Conservation (phyloP, 2,888 invertebrate species). For the Ochropacha duplaris region DNA sequence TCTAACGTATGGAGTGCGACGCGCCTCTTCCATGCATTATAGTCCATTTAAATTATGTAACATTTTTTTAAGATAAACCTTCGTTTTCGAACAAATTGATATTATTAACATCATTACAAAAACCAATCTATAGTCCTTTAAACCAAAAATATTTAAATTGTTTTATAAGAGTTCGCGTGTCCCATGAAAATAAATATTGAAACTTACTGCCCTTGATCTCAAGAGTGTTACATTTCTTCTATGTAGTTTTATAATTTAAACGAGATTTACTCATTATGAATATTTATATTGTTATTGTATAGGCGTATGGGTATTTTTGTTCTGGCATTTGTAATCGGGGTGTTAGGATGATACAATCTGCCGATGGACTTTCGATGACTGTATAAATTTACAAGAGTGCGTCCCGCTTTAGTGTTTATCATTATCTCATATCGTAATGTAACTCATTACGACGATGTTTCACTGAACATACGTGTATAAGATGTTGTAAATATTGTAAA, state of each 20-base stretch:
- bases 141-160: constrained; percentile 33
- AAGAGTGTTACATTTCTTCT: constrained; percentile 74
- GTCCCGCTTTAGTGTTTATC: constrained; percentile 69
- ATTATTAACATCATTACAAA: constrained; percentile 57
- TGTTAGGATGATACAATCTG: constrained; percentile 70
- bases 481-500: constrained; percentile 81
- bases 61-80: constrained; percentile 25
- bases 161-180: constrained; percentile 52
- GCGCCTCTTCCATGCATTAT: constrained; percentile 41
- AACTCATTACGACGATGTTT: constrained; percentile 45
- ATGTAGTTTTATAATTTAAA: constrained; percentile 74
- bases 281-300: constrained; percentile 79
- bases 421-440: constrained; percentile 45
- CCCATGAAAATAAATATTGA: constrained; percentile 46
- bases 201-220: constrained; percentile 68
- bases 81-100: constrained; percentile 56
- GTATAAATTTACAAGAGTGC: constrained; percentile 63
- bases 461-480: constrained; percentile 67
- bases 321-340: constrained; percentile 71
- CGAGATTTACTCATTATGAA: constrained; percentile 65
- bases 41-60: constrained; percentile 39
- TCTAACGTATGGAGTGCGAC: constrained; percentile 48
- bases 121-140: constrained; percentile 54
- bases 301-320: constrained; percentile 70
- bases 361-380: constrained; percentile 82